Percentiles rank a stretch among this genome's conserved stretches.
phyloP scores from a whole-genome alignment of 2,797 vertebrate genomes.

The Crypturellus tataupa region DNA sequence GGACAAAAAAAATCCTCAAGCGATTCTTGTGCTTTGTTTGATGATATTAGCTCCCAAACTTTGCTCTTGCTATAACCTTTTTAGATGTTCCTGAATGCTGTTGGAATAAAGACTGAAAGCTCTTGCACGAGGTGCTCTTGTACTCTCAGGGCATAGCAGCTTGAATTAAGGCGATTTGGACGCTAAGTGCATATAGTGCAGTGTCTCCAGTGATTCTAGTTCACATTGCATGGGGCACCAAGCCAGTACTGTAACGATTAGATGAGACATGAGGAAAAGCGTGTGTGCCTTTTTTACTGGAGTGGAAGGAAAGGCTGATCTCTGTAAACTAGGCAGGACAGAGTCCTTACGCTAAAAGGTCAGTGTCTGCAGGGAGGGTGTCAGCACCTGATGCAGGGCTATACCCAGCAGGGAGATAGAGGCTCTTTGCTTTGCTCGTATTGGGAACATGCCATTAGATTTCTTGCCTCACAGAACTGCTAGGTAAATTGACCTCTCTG shows the following conservation, averaged over 20 bases:
- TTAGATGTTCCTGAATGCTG: fast-evolving
- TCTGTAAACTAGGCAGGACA: not conserved
- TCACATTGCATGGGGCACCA: fast-evolving
- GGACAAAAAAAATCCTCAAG: fast-evolving
- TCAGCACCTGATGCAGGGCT: fast-evolving
- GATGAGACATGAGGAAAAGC: not conserved
- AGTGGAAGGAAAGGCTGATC: not conserved
- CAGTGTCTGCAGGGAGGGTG: not conserved
- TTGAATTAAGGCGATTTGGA: not conserved
- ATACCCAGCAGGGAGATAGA: not conserved
- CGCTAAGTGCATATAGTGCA: fast-evolving
- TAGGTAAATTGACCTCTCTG: not conserved
- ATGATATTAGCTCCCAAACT: not conserved
- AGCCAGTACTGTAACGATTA: not conserved
- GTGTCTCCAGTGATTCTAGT: fast-evolving
- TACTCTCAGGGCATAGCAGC: not conserved
- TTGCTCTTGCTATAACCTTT: fast-evolving
- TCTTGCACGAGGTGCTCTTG: not conserved
- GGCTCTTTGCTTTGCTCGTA: fast-evolving
- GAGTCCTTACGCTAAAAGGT: fast-evolving
- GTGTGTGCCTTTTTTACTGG: not conserved
- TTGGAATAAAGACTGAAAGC: not conserved
- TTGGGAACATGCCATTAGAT: not conserved
- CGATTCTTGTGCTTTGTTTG: fast-evolving
- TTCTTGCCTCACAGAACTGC: fast-evolving